A percentile compares a stretch with the other conserved stretches of the same genome.
Evolutionary conservation across 2,797 vertebrate species (phyloP).

Genomic region (Anolis apletophallus): DNA sequence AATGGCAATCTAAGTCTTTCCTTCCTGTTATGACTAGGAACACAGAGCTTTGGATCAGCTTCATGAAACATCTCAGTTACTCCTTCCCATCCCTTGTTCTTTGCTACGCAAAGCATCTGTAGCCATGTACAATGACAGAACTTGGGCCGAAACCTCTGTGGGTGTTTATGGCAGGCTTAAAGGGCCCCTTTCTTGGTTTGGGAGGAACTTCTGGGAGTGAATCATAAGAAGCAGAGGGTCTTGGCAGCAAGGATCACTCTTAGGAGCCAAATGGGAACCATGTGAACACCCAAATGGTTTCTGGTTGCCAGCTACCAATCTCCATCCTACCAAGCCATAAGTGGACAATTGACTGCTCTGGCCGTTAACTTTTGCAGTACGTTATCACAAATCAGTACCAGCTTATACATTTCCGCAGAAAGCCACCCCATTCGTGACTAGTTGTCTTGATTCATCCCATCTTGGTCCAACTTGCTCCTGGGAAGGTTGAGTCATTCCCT

Average conservation of each 20-base stretch:
- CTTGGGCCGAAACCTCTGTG: too few relatives aligned
- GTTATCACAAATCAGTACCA: constrained; percentile 39
- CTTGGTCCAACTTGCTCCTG: constrained; percentile 70
- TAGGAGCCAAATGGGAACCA: not conserved
- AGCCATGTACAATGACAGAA: not conserved
- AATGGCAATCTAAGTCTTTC: not conserved
- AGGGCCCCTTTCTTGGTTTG: not conserved
- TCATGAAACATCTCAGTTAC: not conserved
- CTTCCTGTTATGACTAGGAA: not conserved
- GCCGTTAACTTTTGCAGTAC: not conserved
- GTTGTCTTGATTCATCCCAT: constrained; percentile 73
- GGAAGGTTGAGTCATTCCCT: constrained; percentile 80
- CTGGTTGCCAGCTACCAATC: not conserved
- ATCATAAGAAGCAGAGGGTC: not conserved
- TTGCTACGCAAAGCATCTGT: not conserved
- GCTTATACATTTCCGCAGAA: constrained; percentile 47
- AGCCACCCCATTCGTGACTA: constrained; percentile 46
- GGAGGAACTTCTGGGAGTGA: not conserved
- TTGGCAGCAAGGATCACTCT: not conserved
- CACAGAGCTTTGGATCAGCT: not conserved
- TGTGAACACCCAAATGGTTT: not conserved
- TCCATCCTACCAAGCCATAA: not conserved
- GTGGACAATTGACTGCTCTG: accelerated
- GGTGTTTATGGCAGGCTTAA: not conserved
- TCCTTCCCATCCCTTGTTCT: not conserved